These are phyloP conservation scores for Neosalanx taihuensis DNA, from an alignment of 2,797 vertebrate genomes.

Conservation along the genomic window DNA sequence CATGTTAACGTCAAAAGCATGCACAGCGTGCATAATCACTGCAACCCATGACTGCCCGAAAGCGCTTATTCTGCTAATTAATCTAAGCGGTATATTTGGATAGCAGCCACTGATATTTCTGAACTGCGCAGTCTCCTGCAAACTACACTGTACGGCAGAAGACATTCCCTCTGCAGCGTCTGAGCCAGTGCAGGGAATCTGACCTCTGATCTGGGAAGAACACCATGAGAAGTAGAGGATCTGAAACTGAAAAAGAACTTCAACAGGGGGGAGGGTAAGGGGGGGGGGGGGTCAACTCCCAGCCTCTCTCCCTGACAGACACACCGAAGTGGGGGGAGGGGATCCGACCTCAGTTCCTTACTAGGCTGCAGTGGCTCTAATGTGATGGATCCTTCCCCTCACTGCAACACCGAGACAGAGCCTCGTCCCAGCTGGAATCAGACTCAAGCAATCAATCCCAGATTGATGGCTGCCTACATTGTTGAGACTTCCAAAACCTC, in stretches of 20 bases:
- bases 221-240: constrained; percentile 58
- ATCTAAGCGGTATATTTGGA: not conserved
- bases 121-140: too few species aligned
- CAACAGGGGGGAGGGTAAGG: constrained; percentile 49
- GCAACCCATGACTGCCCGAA: not conserved
- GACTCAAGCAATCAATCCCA: not conserved
- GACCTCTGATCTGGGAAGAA: constrained; percentile 48
- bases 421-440: not conserved
- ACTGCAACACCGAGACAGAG: not conserved
- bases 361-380: constrained; percentile 38
- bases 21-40: not conserved
- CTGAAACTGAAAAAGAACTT: constrained; percentile 51
- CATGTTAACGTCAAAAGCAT: too few species aligned
- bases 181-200: constrained; percentile 34
- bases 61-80: not conserved
- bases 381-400: constrained; percentile 47
- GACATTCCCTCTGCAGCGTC: constrained; percentile 20
- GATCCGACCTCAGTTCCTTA: constrained; percentile 54
- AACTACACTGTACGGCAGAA: not conserved
- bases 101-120: not conserved
- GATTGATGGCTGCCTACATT: not conserved
- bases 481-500: not conserved
- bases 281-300: constrained; percentile 37
- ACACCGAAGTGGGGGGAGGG: constrained; percentile 62
- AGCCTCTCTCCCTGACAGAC: constrained; percentile 58